These are phyloP conservation scores for Perodicticus potto DNA, from an alignment of 2,797 vertebrate genomes.

Conservation along the genomic window DNA sequence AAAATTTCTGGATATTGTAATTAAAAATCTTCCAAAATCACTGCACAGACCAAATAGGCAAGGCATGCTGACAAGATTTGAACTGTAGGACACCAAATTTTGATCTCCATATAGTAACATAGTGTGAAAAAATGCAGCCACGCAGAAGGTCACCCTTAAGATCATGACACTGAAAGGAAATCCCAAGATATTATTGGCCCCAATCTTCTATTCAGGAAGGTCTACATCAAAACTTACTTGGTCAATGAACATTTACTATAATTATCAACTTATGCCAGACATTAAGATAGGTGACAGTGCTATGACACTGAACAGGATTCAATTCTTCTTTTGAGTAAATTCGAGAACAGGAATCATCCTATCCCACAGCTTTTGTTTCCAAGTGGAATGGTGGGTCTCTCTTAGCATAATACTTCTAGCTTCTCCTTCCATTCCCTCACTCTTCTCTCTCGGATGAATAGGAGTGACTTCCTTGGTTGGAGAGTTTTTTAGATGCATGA, in stretches of 20 bases:
- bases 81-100: not conserved
- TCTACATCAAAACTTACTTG: not conserved
- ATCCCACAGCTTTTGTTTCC: not conserved
- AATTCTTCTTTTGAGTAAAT: not conserved
- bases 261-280: not conserved
- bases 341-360: not conserved
- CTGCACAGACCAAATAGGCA: not conserved
- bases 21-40: slow-evolving; percentile 30
- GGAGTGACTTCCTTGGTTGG: not conserved
- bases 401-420: not conserved
- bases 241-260: not conserved
- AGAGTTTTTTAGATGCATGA: not conserved
- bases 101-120: not conserved
- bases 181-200: not conserved
- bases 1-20: slow-evolving; percentile 3
- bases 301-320: not conserved
- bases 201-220: not conserved
- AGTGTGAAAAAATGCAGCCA: not conserved
- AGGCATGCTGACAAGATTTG: not conserved
- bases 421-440: not conserved
- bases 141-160: not conserved
- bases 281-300: not conserved
- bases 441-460: not conserved
- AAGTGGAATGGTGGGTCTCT: not conserved
- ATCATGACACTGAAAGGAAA: not conserved